Evolutionary conservation across 2,888 invertebrate species (phyloP), one percentile per base, ranked within the genome.

Genomic region (Eledone cirrhosa): DNA sequence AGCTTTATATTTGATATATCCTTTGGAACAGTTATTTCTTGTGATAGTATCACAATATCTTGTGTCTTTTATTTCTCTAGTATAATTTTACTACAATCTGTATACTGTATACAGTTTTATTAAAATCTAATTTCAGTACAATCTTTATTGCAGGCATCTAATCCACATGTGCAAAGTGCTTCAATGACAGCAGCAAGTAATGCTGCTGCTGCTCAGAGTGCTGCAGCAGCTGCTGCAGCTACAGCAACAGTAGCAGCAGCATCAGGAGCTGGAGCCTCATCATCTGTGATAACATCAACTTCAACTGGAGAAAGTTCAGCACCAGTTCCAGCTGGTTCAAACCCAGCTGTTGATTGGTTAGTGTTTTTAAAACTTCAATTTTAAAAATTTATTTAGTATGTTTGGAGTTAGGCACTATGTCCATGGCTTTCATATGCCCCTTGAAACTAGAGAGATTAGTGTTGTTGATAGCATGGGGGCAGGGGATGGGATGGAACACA

Each of bases 321-420:
- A 53, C 59, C 69, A n/a, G 65, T 53, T 33, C 27, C 78, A 14
- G 69, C 48, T 29, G 48, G 48, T 27, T 24, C 48, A 14, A 48
- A 47, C 47, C 65, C 48, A 69, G 47, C 69, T 33, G 22, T 48
- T 27, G 83, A 83, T 19, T 24, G 75, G 33, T 47, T 48, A 29
- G 48, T 48, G 4, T 48, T 14, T 29, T 80, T 80, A n/a, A 81
- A 80, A 41, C 81, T 82, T 79, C 5, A 82, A 82, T 69, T 72
- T 41, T 19, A 82, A 83, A 74, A 33, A 76, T 48, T 69, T 14
- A 69, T 31, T 69, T 19, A 19, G 48, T 77, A 19, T 41, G 24
- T n/a, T 24, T 19, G 14, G 41, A 75, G 24, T 14, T 33, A 27
- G n/a, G n/a, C n/a, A n/a, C n/a, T n/a, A n/a, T n/a, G n/a, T n/a